Evolutionary conservation across 2,888 invertebrate species (phyloP).

Genomic region (Lumbricus terrestris): DNA sequence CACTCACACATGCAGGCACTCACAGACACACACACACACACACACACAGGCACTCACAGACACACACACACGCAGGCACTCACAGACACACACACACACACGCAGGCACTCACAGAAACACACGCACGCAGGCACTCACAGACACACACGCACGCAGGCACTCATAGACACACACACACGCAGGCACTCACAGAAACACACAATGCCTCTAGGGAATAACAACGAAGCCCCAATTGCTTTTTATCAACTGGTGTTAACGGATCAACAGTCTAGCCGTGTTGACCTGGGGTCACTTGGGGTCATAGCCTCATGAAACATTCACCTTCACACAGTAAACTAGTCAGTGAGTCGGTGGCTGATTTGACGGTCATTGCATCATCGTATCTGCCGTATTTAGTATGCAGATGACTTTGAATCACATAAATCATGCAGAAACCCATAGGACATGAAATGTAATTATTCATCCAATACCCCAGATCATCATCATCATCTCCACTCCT

Average conservation of each 20-base stretch:
- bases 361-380: too few relatives aligned
- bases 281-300: neutral
- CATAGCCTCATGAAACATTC: neutral
- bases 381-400: neutral
- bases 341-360: too few relatives aligned
- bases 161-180: too few relatives aligned
- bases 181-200: neutral
- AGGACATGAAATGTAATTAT: neutral
- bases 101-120: too few relatives aligned
- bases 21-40: too few relatives aligned
- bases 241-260: neutral
- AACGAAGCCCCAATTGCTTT: neutral
- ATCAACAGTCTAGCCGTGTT: neutral
- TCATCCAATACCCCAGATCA: neutral
- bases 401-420: neutral
- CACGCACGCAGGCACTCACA: too few relatives aligned
- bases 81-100: too few relatives aligned
- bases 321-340: neutral
- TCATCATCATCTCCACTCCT: neutral
- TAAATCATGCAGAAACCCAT: too few relatives aligned
- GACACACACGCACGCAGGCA: too few relatives aligned
- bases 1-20: too few relatives aligned
- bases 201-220: neutral
- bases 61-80: too few relatives aligned
- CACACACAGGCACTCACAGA: too few relatives aligned